A percentile compares a stretch with the other conserved stretches of the same genome.
Conservation (phyloP, 2,888 invertebrate genomes). For the Lordiphosa fenestrarum region DNA sequence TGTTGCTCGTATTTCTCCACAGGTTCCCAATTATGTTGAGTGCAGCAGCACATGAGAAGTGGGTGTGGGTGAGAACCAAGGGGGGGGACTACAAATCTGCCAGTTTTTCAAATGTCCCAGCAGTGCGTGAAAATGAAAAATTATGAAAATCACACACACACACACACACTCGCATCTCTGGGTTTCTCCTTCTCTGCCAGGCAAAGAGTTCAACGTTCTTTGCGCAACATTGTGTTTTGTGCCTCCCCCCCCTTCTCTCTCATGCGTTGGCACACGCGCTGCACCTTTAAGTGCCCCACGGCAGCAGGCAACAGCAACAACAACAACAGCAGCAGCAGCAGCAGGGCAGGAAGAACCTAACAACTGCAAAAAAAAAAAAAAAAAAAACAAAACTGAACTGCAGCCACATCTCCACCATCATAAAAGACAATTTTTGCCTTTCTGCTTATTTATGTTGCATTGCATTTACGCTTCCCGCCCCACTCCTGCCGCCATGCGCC, state of each 20-base stretch:
- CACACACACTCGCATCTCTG: slow-evolving; percentile 11
- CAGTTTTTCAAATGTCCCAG: slow-evolving; percentile 67
- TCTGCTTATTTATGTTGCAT: slow-evolving; percentile 69
- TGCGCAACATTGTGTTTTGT: slow-evolving; percentile 75
- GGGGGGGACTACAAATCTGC: slow-evolving; percentile 40
- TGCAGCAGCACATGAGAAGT: slow-evolving; percentile 44
- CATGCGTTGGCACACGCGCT: slow-evolving; percentile 71
- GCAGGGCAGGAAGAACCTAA: slow-evolving; percentile 21
- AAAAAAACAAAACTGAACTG: slow-evolving; percentile 29
- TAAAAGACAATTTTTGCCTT: slow-evolving; percentile 69
- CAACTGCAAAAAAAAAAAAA: slow-evolving; percentile 30
- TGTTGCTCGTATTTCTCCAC: slow-evolving; percentile 29
- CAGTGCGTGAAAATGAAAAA: slow-evolving; percentile 74
- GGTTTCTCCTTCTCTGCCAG: slow-evolving; percentile 13
- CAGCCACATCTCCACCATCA: slow-evolving; percentile 38
- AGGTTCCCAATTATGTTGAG: slow-evolving; percentile 63
- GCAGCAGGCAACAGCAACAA: slow-evolving; percentile 37
- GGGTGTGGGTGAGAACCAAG: neutral
- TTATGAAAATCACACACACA: slow-evolving; percentile 52
- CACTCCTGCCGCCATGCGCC: slow-evolving; percentile 4
- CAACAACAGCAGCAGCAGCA: slow-evolving; percentile 13
- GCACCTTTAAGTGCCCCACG: slow-evolving; percentile 67
- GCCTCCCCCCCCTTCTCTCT: slow-evolving; percentile 31
- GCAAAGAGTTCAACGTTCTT: slow-evolving; percentile 68
- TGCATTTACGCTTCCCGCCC: slow-evolving; percentile 33